phyloP scores from a whole-genome alignment of 2,888 invertebrate genomes.

The Agrotis clavis region DNA sequence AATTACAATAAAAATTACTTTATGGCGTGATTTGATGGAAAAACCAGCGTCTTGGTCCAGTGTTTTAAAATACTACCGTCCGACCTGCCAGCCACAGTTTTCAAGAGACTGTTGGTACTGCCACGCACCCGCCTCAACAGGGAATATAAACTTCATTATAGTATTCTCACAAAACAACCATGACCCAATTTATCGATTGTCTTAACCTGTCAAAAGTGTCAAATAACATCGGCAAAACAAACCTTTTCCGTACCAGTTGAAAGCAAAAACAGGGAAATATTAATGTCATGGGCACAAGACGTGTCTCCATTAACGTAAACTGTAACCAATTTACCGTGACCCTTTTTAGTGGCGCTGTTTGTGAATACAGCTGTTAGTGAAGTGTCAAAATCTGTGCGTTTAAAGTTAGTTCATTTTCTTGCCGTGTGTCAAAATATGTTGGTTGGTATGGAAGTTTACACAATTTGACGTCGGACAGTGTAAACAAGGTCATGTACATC shows the following conservation, averaged over 20 bases:
- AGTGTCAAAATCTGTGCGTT: not conserved
- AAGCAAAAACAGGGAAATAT: slow-evolving; percentile 27
- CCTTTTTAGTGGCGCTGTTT: not conserved
- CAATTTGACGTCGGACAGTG: slow-evolving; percentile 52
- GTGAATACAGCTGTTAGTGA: not conserved
- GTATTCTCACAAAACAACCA: not conserved
- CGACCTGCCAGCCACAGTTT: too few relatives aligned
- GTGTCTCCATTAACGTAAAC: slow-evolving; percentile 25
- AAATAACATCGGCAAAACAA: not conserved
- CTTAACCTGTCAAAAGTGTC: not conserved
- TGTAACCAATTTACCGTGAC: slow-evolving; percentile 22
- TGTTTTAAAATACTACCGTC: too few relatives aligned
- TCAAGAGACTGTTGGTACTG: too few relatives aligned
- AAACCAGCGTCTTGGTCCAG: too few relatives aligned
- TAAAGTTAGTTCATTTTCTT: slow-evolving; percentile 4
- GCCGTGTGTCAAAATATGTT: slow-evolving; percentile 5
- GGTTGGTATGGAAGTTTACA: slow-evolving; percentile 38
- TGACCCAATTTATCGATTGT: slow-evolving; percentile 12
- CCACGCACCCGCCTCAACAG: too few relatives aligned
- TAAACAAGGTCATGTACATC: slow-evolving; percentile 51
- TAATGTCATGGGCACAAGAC: slow-evolving; percentile 33
- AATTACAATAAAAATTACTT: too few relatives aligned
- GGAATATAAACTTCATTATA: not conserved
- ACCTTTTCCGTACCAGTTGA: slow-evolving; percentile 7
- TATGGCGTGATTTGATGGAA: too few relatives aligned